Evolutionary conservation across 2,113 vertebrate genomes (phyloP).

Genomic region (Chionodraco myersi): DNA sequence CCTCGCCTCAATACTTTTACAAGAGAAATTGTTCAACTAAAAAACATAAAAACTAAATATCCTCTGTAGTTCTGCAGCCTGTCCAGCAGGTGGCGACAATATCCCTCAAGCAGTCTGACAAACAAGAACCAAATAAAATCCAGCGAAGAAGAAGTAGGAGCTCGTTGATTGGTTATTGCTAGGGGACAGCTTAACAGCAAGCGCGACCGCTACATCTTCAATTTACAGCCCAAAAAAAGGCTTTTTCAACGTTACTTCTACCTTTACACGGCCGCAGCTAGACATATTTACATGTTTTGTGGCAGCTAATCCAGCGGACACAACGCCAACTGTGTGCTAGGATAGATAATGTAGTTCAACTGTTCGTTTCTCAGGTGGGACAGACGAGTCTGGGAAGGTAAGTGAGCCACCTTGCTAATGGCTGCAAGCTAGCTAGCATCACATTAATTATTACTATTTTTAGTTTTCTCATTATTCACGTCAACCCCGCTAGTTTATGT

Average conservation of each 20-base stretch:
- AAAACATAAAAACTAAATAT: not conserved
- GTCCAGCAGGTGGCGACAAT: not conserved
- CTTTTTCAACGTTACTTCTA: not conserved
- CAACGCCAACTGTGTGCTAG: not conserved
- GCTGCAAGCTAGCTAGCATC: conserved; percentile 26
- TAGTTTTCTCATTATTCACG: accelerated
- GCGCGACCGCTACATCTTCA: conserved; percentile 48
- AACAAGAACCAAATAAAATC: not conserved
- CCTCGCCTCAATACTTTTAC: too few relatives aligned
- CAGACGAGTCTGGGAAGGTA: conserved; percentile 59
- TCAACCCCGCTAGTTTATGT: not conserved
- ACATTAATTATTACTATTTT: not conserved
- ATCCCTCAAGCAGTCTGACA: accelerated
- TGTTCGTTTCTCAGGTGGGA: conserved; percentile 50
- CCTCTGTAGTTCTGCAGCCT: not conserved
- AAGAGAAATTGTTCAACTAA: too few relatives aligned
- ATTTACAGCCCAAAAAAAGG: conserved; percentile 21
- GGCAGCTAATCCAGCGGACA: not conserved
- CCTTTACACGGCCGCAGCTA: not conserved
- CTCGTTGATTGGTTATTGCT: conserved; percentile 64
- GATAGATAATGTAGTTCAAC: conserved; percentile 9
- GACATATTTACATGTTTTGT: not conserved
- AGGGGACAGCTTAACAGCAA: conserved; percentile 51
- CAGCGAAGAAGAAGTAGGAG: conserved; percentile 44
- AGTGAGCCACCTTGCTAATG: conserved; percentile 43